phyloP scores from a whole-genome alignment of 2,888 invertebrate species.

The Ormyrus pomaceus region DNA sequence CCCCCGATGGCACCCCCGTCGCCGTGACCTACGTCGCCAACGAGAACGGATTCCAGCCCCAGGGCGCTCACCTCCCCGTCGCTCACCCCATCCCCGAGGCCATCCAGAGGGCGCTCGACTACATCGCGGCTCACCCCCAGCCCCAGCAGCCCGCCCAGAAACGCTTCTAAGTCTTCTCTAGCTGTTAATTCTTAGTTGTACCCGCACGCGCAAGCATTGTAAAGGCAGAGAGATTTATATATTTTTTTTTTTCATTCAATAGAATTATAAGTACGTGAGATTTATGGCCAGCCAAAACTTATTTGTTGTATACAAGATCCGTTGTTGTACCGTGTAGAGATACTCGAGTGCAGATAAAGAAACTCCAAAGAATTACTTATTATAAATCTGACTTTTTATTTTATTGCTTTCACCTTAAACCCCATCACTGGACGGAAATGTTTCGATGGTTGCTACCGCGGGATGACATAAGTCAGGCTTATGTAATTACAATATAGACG shows the following conservation, averaged over 20 bases:
- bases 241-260: background rate
- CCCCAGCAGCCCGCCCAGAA: constrained; percentile 46
- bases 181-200: background rate
- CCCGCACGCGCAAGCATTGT: background rate
- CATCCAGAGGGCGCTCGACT: constrained; percentile 69
- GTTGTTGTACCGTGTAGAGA: constrained; percentile 10
- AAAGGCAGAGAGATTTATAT: background rate
- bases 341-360: constrained; percentile 21
- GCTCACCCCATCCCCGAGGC: constrained; percentile 67
- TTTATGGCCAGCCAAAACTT: too few species aligned
- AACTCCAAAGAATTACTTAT: constrained; percentile 46
- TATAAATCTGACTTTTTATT: background rate
- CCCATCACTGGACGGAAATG: too few species aligned
- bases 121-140: constrained; percentile 64
- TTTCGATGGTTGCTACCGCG: too few species aligned
- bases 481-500: too few species aligned
- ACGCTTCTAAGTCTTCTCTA: background rate
- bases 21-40: constrained; percentile 67
- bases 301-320: constrained; percentile 18
- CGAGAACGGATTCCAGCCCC: constrained; percentile 73
- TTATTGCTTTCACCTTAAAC: too few species aligned
- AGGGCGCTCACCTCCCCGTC: constrained; percentile 72
- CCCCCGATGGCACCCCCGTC: constrained; percentile 72
- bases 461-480: too few species aligned
- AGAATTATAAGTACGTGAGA: too few species aligned